A percentile compares a stretch with the other conserved stretches of the same genome.
Evolutionary conservation across 2,888 invertebrate species (phyloP).

Genomic region (Melanostoma scalare): DNA sequence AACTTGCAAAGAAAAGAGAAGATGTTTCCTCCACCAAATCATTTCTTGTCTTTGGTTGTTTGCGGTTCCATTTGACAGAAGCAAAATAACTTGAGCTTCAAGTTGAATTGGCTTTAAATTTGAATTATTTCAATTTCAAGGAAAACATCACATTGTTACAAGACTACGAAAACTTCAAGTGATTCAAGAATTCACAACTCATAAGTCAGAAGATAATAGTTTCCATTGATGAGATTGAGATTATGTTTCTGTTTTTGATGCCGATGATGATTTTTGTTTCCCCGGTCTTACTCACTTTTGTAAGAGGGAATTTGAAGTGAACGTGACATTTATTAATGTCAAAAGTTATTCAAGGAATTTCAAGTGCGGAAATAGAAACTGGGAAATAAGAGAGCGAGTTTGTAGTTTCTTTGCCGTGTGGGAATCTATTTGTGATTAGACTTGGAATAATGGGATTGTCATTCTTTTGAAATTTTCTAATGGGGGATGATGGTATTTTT

Average conservation of each 20-base stretch:
- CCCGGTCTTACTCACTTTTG: background rate
- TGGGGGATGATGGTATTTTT: slow-evolving; percentile 43
- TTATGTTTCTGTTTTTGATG: background rate
- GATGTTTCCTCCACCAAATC: slow-evolving; percentile 24
- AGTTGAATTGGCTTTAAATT: slow-evolving; percentile 35
- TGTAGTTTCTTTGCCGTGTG: slow-evolving; percentile 61
- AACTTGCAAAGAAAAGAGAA: background rate
- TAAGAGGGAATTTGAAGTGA: slow-evolving; percentile 58
- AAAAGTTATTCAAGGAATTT: slow-evolving; percentile 64
- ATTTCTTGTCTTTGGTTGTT: slow-evolving; percentile 10
- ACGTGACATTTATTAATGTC: slow-evolving; percentile 71
- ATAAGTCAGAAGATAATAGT: slow-evolving; percentile 7
- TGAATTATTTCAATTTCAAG: slow-evolving; percentile 10
- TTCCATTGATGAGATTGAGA: background rate
- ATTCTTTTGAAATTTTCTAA: slow-evolving; percentile 13
- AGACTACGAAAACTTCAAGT: background rate
- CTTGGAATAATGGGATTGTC: slow-evolving; percentile 52
- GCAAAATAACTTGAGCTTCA: slow-evolving; percentile 42
- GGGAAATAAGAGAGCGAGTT: slow-evolving; percentile 37
- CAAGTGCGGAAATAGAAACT: slow-evolving; percentile 37
- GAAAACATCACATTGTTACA: slow-evolving; percentile 49
- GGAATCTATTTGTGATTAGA: slow-evolving; percentile 66
- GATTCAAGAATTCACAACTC: background rate
- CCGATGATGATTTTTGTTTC: slow-evolving; percentile 30
- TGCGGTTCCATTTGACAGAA: slow-evolving; percentile 21